A percentile compares a stretch with the other conserved stretches of the same genome.
Conservation (phyloP, 2,797 vertebrate species). For the Carduelis carduelis region DNA sequence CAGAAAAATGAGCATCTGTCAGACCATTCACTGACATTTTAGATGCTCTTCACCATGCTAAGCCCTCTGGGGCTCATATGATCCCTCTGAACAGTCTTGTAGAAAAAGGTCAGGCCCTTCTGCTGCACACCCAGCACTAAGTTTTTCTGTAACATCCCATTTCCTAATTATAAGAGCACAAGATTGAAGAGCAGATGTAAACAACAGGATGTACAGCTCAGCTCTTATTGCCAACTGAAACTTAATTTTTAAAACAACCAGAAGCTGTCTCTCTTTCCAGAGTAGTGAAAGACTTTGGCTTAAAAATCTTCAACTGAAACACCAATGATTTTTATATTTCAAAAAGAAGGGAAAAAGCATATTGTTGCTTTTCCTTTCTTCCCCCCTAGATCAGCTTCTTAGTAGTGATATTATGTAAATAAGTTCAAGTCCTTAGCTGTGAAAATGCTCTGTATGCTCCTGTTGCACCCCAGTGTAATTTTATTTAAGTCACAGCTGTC, state of each 20-base stretch:
- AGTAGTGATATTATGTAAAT: not conserved
- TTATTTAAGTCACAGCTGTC: not conserved
- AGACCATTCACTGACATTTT: not conserved
- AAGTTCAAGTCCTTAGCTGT: not conserved
- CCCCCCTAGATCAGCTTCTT: not conserved
- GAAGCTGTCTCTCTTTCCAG: not conserved
- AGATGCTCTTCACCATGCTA: not conserved
- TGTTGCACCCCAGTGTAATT: not conserved
- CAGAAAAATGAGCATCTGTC: not conserved
- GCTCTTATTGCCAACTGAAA: not conserved
- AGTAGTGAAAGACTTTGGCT: not conserved
- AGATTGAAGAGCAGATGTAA: not conserved
- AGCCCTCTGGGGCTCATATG: not conserved
- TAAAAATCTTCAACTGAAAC: not conserved
- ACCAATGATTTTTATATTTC: not conserved
- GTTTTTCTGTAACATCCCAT: not conserved
- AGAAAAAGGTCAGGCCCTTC: not conserved
- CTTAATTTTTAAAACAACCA: not conserved
- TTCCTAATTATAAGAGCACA: not conserved
- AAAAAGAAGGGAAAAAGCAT: not conserved
- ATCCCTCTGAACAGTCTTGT: not conserved
- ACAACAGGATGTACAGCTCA: not conserved
- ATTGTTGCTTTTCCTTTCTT: not conserved
- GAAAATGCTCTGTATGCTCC: not conserved
- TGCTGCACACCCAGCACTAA: not conserved